Percentiles rank a stretch among this genome's conserved stretches.
These are phyloP conservation scores for Cariama cristata DNA, from an alignment of 2,113 vertebrate genomes.

Conservation along the genomic window DNA sequence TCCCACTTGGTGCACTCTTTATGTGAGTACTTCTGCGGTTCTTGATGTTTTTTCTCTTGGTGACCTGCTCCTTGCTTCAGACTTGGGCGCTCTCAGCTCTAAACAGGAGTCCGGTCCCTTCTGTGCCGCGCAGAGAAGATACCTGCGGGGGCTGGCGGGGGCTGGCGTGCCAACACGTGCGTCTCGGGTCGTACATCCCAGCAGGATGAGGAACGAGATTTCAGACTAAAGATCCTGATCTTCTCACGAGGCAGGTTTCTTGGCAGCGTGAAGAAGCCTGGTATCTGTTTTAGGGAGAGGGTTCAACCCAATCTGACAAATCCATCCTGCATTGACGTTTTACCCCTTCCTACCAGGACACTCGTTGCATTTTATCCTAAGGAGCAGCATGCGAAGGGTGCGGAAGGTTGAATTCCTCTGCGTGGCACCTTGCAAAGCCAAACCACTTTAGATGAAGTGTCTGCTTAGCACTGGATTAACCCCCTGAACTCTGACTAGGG, in stretches of 20 bases:
- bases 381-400: background rate
- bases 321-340: background rate
- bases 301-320: background rate
- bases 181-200: accelerated
- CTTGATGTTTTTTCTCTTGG: background rate
- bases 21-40: background rate
- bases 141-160: background rate
- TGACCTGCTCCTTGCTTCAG: background rate
- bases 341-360: background rate
- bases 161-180: accelerated
- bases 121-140: accelerated
- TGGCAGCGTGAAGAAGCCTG: background rate
- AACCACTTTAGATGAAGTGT: background rate
- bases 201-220: background rate
- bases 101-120: background rate
- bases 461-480: background rate
- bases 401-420: background rate
- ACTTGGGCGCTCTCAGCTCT: background rate
- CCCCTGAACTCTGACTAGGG: background rate
- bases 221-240: background rate
- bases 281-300: background rate
- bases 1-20: background rate
- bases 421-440: background rate
- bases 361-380: accelerated
- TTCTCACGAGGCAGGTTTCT: background rate